Evolutionary conservation across 2,113 vertebrate species (phyloP), one percentile per base, ranked within the genome.

Genomic region (Neomonachus schauinslandi): DNA sequence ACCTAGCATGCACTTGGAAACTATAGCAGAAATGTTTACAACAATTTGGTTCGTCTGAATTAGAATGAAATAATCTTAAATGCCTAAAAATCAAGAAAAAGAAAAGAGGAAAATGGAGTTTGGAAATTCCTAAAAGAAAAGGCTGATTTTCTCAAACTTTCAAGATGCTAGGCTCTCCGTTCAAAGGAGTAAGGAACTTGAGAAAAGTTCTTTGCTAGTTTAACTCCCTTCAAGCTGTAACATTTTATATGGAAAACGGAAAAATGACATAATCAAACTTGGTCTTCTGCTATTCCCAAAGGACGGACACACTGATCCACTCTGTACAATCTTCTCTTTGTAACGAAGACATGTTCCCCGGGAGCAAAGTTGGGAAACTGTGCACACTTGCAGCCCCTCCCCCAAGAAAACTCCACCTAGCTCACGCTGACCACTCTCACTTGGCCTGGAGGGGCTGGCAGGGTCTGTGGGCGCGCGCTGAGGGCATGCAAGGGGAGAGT

Each of bases 61-160:
- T 72, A 72, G 81, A 69, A 33, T 42, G 24, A 89, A 77, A 77
- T 46, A 11, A 93, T 86, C 89, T 69, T 96, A 89, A 77, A 33
- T 46, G 26, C 39, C 33, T 59, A 55, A 8, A 59, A 7, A 83
- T 7, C 51, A 87, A 94, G 53, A 93, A 57, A 36, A 95, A 95
- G 61, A 55, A 83, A 81, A 26, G 24, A 96, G 46, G 49, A 92
- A 92, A 95, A 94, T 12, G 77, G 53, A 46, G 49, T 33, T 24
- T 42, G 49, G 49, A 14, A 61, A n/a, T 61, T 36, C 33, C 49
- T 19, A 9, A 55, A 74, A 63, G 22, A n/a, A 77, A 55, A 88
- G 21, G 65, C 65, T 22, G 55, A 28, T 5, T 94, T 95, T 92
- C 76, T 42, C n/a, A 33, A 39, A 80, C 88, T 94, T 88, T 63